phyloP scores from a whole-genome alignment of 92 coral and sea anemone species.

The Epizoanthus fatuus region DNA sequence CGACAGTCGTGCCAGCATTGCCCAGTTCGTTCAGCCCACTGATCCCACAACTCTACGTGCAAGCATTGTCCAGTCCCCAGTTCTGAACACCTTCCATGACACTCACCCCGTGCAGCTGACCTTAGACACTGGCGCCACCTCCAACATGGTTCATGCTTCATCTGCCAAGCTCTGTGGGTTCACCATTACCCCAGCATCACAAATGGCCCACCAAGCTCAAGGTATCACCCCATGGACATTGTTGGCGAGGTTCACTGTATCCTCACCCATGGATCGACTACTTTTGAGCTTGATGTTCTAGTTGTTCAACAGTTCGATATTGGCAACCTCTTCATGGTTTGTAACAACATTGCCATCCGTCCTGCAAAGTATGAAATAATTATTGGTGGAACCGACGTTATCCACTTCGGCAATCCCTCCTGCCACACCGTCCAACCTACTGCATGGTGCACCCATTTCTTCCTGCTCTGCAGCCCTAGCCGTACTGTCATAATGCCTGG shows the following conservation, averaged over 20 bases:
- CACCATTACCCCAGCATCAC: conserved; percentile 48
- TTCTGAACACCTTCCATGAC: no score
- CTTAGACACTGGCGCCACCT: conserved; percentile 58
- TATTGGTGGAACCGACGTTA: conserved; percentile 50
- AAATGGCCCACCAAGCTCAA: conserved; percentile 67
- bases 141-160: conserved; percentile 35
- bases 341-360: conserved; percentile 52
- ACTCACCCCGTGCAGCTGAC: conserved; percentile 53
- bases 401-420: conserved; percentile 32
- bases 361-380: conserved; percentile 50
- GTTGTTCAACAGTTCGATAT: conserved; percentile 45
- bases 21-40: no score
- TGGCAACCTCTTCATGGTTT: conserved; percentile 53
- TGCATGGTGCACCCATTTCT: conserved; percentile 65
- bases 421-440: conserved; percentile 39
- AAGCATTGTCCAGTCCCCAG: no score
- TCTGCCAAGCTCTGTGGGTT: conserved; percentile 50
- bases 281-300: conserved; percentile 54
- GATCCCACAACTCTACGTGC: no score
- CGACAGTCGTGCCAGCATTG: no score
- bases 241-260: conserved; percentile 54
- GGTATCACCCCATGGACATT: conserved; percentile 63
- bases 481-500: conserved; percentile 50
- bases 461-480: conserved; percentile 60
- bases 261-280: conserved; percentile 30